Base-by-base conservation (phyloP, 37 sponge, comb jelly and placozoan species). In the Beroe forskalii region DNA sequence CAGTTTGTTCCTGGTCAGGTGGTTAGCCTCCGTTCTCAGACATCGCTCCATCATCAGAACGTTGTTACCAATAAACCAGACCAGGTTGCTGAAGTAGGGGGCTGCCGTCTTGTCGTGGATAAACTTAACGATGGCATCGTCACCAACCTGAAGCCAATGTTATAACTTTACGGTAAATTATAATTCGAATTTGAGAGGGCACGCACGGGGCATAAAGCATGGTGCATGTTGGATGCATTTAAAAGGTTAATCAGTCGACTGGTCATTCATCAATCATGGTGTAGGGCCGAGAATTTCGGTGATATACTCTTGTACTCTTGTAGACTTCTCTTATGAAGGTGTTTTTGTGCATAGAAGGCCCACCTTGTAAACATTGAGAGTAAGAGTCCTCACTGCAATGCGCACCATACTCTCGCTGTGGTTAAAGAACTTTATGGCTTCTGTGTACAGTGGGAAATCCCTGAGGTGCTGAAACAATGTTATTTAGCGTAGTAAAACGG, bases 331-430 rank as follows among this genome's bases (percentile, higher is more conserved):
- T n/a, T n/a, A n/a, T n/a, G n/a, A n/a, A n/a, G n/a, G n/a, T n/a
- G n/a, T n/a, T n/a, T n/a, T n/a, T n/a, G n/a, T n/a, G n/a, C n/a
- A n/a, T n/a, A 12, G 55, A 48, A 6, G 12, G 55, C 6, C 12
- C 94, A 96, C 96, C 94, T 89, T 91, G 76, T 91, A 99, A 2
- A 99, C 97, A 62, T 99, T 99, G 60, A 99, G 96, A 55, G 99
- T 96, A 62, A 99, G 91, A 3, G 97, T 99, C 0, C 99, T 90
- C 0, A 99, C 99, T 41, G 99, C 99, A 62, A 96, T 96, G 0
- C 99, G 92, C 17, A 99, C 99, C 99, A 99, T 99, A 80, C 95
- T 96, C 93, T 99, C 99, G 31, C 63, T 67, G 89, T 99, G 97
- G 64, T 94, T 94, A 90, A 99, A 99, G 92, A 99, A 99, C 91